Percentiles rank a stretch among this genome's conserved stretches.
Conservation (phyloP, 2,888 invertebrate species). For the Muscina levida region DNA sequence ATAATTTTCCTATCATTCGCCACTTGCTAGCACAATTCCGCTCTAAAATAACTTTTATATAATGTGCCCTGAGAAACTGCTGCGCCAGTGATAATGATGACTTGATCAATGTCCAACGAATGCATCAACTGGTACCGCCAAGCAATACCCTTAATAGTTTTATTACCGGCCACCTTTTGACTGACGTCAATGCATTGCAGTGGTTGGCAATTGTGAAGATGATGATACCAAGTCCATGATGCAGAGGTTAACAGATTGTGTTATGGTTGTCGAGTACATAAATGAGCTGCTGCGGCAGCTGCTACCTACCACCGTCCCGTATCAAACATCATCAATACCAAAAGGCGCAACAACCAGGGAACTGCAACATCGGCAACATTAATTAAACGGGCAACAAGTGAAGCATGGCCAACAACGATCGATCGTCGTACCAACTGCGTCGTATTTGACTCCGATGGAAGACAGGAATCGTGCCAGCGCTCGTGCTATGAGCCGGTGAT, state of each 20-base stretch:
- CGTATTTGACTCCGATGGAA: constrained; percentile 3
- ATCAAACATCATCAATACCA: constrained; percentile 49
- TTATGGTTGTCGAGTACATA: constrained; percentile 20
- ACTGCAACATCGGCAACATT: constrained; percentile 45
- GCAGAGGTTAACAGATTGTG: constrained; percentile 27
- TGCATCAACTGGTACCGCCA: constrained; percentile 14
- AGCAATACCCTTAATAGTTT: constrained; percentile 29
- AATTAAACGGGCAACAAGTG: constrained; percentile 47
- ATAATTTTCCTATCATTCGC: no score
- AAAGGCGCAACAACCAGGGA: constrained; percentile 29
- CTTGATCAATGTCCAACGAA: constrained; percentile 44
- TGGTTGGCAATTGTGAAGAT: not conserved
- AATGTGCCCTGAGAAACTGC: not conserved
- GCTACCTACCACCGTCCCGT: not conserved
- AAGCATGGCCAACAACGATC: constrained; percentile 28
- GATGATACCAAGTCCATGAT: not conserved
- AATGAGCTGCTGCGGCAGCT: constrained; percentile 26
- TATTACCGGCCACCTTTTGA: constrained; percentile 23
- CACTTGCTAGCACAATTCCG: no score
- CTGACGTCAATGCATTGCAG: not conserved
- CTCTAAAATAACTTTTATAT: no score
- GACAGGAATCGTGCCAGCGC: constrained; percentile 32
- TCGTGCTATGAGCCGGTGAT: constrained; percentile 35
- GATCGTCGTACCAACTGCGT: not conserved
- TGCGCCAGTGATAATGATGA: constrained; percentile 54